A percentile compares a stretch with the other conserved stretches of the same genome.
phyloP scores from a whole-genome alignment of 1,140 invertebrate species.

The Cherax quadricarinatus region DNA sequence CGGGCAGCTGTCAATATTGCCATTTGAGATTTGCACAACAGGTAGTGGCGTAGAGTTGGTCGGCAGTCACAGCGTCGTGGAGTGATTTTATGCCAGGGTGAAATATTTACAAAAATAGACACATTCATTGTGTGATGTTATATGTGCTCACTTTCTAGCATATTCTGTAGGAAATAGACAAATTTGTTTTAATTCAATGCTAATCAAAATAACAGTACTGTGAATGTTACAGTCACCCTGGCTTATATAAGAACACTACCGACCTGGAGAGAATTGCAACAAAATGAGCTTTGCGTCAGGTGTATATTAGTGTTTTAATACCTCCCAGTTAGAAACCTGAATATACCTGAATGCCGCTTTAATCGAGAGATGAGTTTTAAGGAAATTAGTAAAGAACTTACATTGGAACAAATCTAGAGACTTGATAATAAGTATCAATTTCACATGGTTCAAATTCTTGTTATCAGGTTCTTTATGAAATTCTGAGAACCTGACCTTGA shows the following conservation, averaged over 20 bases:
- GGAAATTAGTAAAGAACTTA: too few relatives aligned
- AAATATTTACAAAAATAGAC: not conserved
- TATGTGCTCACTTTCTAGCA: too few relatives aligned
- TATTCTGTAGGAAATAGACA: too few relatives aligned
- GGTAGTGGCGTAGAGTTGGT: constrained; percentile 41
- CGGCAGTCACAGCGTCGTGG: not conserved
- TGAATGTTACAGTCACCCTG: not conserved
- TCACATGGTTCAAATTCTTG: too few relatives aligned
- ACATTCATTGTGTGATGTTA: too few relatives aligned
- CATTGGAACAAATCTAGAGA: too few relatives aligned
- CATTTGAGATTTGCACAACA: constrained; percentile 59
- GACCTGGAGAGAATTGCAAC: not conserved
- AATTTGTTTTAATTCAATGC: too few relatives aligned
- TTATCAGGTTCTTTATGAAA: too few relatives aligned
- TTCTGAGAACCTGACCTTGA: too few relatives aligned
- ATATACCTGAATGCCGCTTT: not conserved
- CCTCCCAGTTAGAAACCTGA: too few relatives aligned
- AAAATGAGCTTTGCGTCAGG: not conserved
- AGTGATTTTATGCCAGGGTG: constrained; percentile 40
- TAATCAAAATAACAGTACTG: not conserved
- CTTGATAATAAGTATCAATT: too few relatives aligned
- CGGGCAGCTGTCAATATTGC: constrained; percentile 58
- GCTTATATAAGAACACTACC: not conserved
- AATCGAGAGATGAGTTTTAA: not conserved
- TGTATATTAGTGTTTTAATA: not conserved